Evolutionary conservation across 2,888 invertebrate genomes (phyloP), one percentile per base, ranked within the genome.

Genomic region (Gasteruption jaculator): DNA sequence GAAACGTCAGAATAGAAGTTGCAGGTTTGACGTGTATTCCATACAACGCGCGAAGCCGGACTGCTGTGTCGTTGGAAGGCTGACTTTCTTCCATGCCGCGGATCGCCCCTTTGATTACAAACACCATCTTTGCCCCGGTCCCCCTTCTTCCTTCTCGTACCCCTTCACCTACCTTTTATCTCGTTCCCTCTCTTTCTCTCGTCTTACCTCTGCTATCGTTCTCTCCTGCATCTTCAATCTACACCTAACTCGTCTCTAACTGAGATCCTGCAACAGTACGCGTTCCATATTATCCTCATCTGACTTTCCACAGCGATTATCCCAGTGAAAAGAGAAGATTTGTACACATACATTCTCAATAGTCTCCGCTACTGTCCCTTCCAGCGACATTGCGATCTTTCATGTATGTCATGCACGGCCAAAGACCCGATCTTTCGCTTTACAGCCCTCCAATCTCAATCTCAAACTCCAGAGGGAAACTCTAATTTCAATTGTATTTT

Each of bases 41-140:
- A 53, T 51, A 56, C 56, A 57, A 55, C 63, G 61, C 55, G 56
- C 60, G 50, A 57, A 59, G 56, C 57, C 57, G 57, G 58, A 62
- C 62, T 63, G 63, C 37, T 36, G 50, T 5, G 49, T 48, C 47
- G 44, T 25, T 50, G 50, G 45, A 44, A 42, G 46, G 43, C 53
- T 46, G 56, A 58, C 56, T 56, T 58, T 56, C 56, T 58, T 56
- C 56, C 57, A 52, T 48, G 46, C 47, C 46, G 49, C 48, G 57
- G 49, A 54, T 58, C 50, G 57, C 52, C 54, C 48, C 56, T 61
- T 61, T 60, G 57, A 62, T 62, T 61, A 61, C 54, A 60, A 61
- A 57, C 57, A 58, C 57, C 50, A 49, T 53, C 45, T 34, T 39
- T 37, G 15, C 35, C 30, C 37, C 25, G 35, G 38, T 42, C 41